Conservation (phyloP, 2,797 vertebrate genomes). For the Acropternis orthonyx region DNA sequence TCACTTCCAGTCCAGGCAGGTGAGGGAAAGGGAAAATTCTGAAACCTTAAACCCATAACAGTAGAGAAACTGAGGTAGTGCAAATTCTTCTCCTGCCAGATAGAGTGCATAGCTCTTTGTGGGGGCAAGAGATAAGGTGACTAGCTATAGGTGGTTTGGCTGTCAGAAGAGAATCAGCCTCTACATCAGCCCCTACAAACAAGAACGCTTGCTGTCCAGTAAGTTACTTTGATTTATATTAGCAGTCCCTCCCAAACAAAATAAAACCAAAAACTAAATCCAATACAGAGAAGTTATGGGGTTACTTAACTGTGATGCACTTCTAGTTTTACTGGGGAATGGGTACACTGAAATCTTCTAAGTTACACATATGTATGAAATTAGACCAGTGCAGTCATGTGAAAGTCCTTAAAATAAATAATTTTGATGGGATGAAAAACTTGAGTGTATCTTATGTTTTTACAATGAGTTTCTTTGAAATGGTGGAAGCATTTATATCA, state of each 20-base stretch:
- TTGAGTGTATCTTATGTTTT: neutral
- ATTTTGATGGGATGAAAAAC: no score
- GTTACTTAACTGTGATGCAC: neutral
- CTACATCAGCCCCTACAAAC: neutral
- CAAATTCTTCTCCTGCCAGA: neutral
- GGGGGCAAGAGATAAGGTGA: accelerated
- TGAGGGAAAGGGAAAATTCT: no score
- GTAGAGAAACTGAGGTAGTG: neutral
- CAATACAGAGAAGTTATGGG: neutral
- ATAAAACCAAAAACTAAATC: neutral
- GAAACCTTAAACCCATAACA: no score
- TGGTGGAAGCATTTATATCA: neutral
- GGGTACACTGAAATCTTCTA: neutral
- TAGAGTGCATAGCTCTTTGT: neutral
- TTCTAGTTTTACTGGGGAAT: neutral
- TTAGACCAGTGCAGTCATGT: neutral
- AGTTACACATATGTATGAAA: neutral
- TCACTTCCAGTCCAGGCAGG: no score
- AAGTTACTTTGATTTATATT: neutral
- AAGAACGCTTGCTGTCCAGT: accelerated
- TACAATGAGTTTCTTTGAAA: neutral
- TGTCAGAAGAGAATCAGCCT: neutral
- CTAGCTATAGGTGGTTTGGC: neutral
- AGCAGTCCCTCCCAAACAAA: neutral
- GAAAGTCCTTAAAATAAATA: neutral